phyloP scores from a whole-genome alignment of 2,113 vertebrate genomes.

The Haplochromis burtoni region DNA sequence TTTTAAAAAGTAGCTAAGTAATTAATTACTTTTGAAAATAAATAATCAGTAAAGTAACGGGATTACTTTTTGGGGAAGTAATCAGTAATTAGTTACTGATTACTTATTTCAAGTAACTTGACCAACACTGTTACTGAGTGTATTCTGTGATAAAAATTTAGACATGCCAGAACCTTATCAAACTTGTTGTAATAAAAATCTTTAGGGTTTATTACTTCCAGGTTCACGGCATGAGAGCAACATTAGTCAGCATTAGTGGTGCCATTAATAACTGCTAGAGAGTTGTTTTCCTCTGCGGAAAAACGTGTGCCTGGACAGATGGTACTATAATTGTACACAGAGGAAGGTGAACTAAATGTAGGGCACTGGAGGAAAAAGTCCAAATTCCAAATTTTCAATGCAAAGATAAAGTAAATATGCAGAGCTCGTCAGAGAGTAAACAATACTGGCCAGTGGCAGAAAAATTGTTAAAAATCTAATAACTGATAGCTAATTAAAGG shows the following conservation, averaged over 20 bases:
- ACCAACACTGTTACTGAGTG: not conserved
- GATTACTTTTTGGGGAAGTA: not conserved
- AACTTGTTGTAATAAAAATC: not conserved
- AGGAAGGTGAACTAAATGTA: not conserved
- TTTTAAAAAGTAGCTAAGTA: not conserved
- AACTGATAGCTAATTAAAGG: not conserved
- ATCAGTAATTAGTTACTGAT: not conserved
- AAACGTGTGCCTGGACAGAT: rapidly evolving
- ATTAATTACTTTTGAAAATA: not conserved
- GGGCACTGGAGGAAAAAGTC: not conserved
- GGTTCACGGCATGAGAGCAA: rapidly evolving
- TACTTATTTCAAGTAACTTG: not conserved
- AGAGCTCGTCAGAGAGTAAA: not conserved
- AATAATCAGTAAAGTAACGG: not conserved
- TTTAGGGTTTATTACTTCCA: not conserved
- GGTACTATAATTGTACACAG: not conserved
- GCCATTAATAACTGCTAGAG: not conserved
- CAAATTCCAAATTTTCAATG: not conserved
- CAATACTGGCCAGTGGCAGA: not conserved
- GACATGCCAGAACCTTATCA: not conserved
- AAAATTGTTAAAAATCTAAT: not conserved
- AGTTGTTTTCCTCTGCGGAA: not conserved
- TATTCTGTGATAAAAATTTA: not conserved
- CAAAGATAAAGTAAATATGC: not conserved
- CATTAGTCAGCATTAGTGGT: not conserved